phyloP scores from a whole-genome alignment of 2,797 vertebrate genomes.

The Enteromius thamalakanensis region DNA sequence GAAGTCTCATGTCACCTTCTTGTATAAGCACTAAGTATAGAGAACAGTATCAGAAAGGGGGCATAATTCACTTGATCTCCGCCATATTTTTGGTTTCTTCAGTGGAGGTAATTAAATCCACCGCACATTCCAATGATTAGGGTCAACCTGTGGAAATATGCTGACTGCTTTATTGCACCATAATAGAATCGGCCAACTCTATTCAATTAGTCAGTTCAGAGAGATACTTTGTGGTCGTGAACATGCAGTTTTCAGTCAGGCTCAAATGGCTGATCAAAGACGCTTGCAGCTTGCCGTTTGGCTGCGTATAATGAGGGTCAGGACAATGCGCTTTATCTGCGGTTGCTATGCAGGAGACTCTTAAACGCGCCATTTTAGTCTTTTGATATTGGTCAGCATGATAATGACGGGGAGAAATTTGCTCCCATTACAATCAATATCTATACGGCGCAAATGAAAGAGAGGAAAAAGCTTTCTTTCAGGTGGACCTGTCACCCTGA shows the following conservation, averaged over 20 bases:
- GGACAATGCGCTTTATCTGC: constrained; percentile 67
- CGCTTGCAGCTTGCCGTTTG: constrained; percentile 71
- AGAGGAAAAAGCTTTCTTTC: constrained; percentile 53
- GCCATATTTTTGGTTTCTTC: constrained; percentile 77
- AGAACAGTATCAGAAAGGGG: constrained; percentile 69
- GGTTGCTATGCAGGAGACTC: constrained; percentile 71
- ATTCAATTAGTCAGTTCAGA: constrained; percentile 76
- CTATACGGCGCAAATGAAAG: constrained; percentile 55
- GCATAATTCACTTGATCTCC: constrained; percentile 76
- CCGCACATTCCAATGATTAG: constrained; percentile 67
- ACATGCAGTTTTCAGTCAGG: constrained; percentile 68
- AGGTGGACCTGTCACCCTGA: constrained; percentile 59
- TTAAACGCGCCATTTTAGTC: constrained; percentile 69
- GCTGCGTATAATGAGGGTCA: constrained; percentile 76
- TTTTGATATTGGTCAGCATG: constrained; percentile 76
- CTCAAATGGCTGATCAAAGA: constrained; percentile 74
- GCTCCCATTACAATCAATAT: constrained; percentile 62
- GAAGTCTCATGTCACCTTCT: constrained; percentile 82
- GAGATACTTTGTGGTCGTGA: constrained; percentile 61
- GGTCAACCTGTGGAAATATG: constrained; percentile 73
- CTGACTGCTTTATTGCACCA: constrained; percentile 68
- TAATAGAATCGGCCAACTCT: constrained; percentile 66
- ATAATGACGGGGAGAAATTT: constrained; percentile 63
- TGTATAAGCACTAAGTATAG: constrained; percentile 77
- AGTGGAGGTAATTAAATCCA: constrained; percentile 77